Evolutionary conservation across 2,888 invertebrate genomes (phyloP), one percentile per base, ranked within the genome.

Genomic region (Polymixis flavicincta): DNA sequence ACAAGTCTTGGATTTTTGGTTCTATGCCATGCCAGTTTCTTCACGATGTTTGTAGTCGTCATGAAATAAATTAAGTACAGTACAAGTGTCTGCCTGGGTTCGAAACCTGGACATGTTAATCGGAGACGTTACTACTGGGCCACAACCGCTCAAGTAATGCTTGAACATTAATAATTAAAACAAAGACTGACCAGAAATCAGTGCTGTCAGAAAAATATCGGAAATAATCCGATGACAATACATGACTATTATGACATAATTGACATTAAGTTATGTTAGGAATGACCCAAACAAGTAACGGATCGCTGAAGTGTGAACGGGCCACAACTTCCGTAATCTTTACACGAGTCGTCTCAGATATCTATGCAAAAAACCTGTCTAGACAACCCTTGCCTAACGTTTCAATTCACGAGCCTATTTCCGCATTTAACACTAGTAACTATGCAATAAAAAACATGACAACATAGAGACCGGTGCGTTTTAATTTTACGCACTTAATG

Each of bases 351-450:
- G 59, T 65, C 55, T 84, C 55, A 52, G 28, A 81, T 84, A 59
- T 80, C 69, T 32, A 19, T 25, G n/a, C 25, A 84, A 81, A 84
- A 81, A 74, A 66, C 11, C 19, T 65, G 57, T 52, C 17, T 48
- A n/a, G 61, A 32, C 57, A 32, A 54, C 17, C 42, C 52, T 63
- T 72, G 81, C 63, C 76, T 72, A 57, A 79, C 68, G 13, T 69
- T 60, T 76, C 42, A 59, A 72, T 82, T 57, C 13, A 55, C 6
- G 11, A 22, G 11, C 55, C 63, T 60, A 85, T 72, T 57, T 85
- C 85, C 82, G 83, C 67, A 73, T 85, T 60, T 45, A 63, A n/a
- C 17, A n/a, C 19, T 13, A 22, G n/a, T 37, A 54, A 45, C 9
- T 19, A 42, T 50, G 9, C 1, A 54, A 50, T 11, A 80, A 84